phyloP scores from a whole-genome alignment of 2,797 vertebrate species.

The Labroides dimidiatus region DNA sequence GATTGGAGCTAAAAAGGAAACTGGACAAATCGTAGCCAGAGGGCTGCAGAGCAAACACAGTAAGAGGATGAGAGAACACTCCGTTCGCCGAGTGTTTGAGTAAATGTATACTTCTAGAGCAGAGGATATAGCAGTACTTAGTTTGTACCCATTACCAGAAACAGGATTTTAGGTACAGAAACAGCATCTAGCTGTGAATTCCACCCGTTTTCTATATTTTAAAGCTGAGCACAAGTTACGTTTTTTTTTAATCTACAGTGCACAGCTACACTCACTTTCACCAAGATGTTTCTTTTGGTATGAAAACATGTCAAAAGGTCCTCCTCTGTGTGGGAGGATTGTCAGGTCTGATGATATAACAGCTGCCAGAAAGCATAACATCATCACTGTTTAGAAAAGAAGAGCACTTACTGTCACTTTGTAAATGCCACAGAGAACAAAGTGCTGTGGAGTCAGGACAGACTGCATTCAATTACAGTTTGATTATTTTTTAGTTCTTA shows the following conservation, averaged over 20 bases:
- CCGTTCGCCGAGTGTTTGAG: conserved; percentile 30
- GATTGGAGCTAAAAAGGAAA: conserved; percentile 77
- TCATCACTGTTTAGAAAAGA: conserved; percentile 37
- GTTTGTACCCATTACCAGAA: neutral
- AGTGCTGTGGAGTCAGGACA: conserved; percentile 11
- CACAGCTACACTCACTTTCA: neutral
- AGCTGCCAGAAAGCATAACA: conserved; percentile 59
- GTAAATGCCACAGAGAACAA: conserved; percentile 45
- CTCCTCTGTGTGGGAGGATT: conserved; percentile 17
- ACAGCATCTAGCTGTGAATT: neutral
- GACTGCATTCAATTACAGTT: neutral
- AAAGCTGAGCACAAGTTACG: neutral
- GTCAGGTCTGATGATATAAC: conserved; percentile 48
- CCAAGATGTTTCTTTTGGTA: conserved; percentile 9
- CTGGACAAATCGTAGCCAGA: conserved; percentile 68
- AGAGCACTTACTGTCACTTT: conserved; percentile 37
- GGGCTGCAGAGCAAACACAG: conserved; percentile 48
- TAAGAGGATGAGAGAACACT: conserved; percentile 48
- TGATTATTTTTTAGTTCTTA: neutral
- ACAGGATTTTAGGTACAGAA: conserved; percentile 3
- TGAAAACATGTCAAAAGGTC: conserved; percentile 21
- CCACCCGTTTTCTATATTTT: neutral
- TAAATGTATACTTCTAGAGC: conserved; percentile 9
- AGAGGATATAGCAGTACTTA: neutral
- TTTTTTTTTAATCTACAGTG: neutral